Evolutionary conservation across 1,140 invertebrate genomes (phyloP).

Genomic region (Vanessa atalanta): DNA sequence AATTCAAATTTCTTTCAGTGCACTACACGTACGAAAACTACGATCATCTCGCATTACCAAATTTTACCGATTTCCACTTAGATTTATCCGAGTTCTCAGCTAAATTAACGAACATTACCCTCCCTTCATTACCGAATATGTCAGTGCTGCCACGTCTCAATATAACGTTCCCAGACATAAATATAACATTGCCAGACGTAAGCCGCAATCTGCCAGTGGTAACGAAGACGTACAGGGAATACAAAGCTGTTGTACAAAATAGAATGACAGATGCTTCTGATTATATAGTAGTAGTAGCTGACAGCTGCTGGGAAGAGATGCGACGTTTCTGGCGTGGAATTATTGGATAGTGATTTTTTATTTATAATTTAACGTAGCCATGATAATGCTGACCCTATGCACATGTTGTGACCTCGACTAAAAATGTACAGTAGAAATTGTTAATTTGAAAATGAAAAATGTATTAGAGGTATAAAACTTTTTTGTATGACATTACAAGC

Average conservation of each 20-base stretch:
- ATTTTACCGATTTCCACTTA: constrained; percentile 25
- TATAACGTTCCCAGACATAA: constrained; percentile 61
- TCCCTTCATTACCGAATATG: constrained; percentile 62
- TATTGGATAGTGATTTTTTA: constrained; percentile 49
- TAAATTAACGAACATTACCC: constrained; percentile 51
- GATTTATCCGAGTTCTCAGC: constrained; percentile 20
- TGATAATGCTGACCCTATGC: neutral
- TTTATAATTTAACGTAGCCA: neutral
- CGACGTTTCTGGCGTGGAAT: constrained; percentile 64
- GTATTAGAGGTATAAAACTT: no score
- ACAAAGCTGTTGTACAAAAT: constrained; percentile 70
- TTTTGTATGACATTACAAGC: no score
- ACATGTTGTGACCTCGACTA: neutral
- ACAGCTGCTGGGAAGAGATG: constrained; percentile 70
- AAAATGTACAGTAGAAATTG: neutral
- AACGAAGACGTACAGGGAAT: constrained; percentile 65
- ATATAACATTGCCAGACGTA: constrained; percentile 65
- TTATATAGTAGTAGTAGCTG: constrained; percentile 62
- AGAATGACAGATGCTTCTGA: constrained; percentile 67
- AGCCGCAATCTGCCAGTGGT: constrained; percentile 55
- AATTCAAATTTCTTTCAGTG: constrained; percentile 66
- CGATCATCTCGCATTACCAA: constrained; percentile 24
- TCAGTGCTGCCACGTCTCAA: constrained; percentile 42
- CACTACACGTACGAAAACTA: constrained; percentile 77
- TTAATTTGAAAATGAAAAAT: no score